Conservation (phyloP, 2,888 invertebrate species). For the Marronus borbonicus region DNA sequence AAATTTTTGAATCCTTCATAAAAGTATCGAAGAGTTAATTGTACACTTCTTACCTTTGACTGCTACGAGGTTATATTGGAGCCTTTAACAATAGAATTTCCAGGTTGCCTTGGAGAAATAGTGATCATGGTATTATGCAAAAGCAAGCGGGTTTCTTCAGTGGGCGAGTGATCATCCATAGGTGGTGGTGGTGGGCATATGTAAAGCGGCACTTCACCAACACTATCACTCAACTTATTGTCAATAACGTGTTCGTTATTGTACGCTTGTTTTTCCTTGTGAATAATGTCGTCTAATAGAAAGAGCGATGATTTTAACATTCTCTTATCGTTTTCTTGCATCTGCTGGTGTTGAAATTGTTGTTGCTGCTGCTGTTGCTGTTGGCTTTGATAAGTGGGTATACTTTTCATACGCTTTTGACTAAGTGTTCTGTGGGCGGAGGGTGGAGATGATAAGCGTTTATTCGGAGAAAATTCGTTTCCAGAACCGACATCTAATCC, state of each 20-base stretch:
- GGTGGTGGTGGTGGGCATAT: constrained; percentile 74
- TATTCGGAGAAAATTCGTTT: constrained; percentile 67
- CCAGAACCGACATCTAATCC: constrained; percentile 72
- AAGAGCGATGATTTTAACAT: constrained; percentile 69
- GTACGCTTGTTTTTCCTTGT: constrained; percentile 63
- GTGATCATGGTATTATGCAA: constrained; percentile 59
- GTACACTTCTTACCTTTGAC: constrained; percentile 63
- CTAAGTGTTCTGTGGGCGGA: constrained; percentile 60
- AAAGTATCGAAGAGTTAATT: background rate
- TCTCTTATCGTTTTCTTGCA: constrained; percentile 64
- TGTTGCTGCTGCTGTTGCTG: constrained; percentile 60
- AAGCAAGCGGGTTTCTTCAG: constrained; percentile 71
- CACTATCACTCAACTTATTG: constrained; percentile 65
- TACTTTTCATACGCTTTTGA: constrained; percentile 60
- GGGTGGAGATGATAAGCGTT: constrained; percentile 65
- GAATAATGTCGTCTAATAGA: constrained; percentile 69
- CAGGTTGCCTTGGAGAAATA: constrained; percentile 59
- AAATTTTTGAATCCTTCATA: too few relatives aligned
- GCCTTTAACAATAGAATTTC: constrained; percentile 66
- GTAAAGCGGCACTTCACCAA: constrained; percentile 69
- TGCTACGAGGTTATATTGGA: constrained; percentile 69
- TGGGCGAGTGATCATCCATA: constrained; percentile 71
- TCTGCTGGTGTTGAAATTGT: constrained; percentile 57
- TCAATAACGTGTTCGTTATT: constrained; percentile 63
- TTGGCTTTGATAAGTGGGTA: constrained; percentile 54